A percentile compares a stretch with the other conserved stretches of the same genome.
Evolutionary conservation across 2,888 invertebrate genomes (phyloP).

Genomic region (Lepidochitona cinerea): DNA sequence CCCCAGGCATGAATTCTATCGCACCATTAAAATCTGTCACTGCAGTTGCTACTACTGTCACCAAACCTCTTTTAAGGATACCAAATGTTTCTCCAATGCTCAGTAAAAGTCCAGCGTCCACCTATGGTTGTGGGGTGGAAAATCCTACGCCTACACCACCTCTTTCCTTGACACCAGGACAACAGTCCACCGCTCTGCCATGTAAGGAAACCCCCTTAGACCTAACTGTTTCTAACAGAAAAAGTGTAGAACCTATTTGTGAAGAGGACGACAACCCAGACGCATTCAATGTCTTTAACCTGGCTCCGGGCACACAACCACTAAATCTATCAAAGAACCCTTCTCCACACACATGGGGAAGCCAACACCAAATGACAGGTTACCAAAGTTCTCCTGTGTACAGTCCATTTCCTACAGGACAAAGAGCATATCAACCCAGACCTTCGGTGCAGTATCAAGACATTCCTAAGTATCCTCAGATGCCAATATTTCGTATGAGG

Average conservation of each 20-base stretch:
- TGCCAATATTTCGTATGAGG: too few species aligned
- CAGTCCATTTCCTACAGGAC: neutral
- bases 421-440: neutral
- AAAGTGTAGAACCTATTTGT: neutral
- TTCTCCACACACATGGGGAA: neutral
- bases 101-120: neutral
- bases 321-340: neutral
- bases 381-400: neutral
- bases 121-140: neutral
- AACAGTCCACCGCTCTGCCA: neutral
- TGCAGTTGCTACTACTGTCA: neutral
- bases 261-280: neutral
- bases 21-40: neutral
- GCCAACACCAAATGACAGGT: neutral
- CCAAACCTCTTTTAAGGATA: neutral
- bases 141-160: neutral
- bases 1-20: too few species aligned
- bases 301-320: neutral
- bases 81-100: neutral
- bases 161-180: neutral
- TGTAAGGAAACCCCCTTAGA: neutral
- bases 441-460: neutral
- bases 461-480: neutral
- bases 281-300: slow-evolving; percentile 1
- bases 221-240: neutral